Evolutionary conservation across 2,888 invertebrate genomes (phyloP).

Genomic region (Drosophila limbata): DNA sequence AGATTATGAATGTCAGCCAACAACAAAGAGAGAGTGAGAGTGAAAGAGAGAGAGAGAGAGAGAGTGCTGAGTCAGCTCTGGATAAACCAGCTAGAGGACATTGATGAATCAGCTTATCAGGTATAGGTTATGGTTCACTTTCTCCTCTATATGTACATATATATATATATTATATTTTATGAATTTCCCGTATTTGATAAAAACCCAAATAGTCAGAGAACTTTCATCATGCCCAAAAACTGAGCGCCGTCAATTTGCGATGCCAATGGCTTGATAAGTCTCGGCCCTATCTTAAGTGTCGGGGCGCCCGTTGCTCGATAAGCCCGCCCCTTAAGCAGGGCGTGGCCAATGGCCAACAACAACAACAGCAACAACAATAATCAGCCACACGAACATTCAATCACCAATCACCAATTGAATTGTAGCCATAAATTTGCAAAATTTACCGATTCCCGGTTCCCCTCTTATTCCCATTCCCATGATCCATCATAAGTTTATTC

Average conservation of each 20-base stretch:
- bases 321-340: constrained; percentile 16
- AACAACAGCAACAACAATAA: constrained; percentile 24
- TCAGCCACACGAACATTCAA: constrained; percentile 31
- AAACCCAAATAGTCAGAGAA: neutral
- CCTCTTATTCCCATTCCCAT: neutral
- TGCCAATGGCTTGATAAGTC: constrained; percentile 51
- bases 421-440: constrained; percentile 58
- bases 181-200: neutral
- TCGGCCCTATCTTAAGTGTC: constrained; percentile 55
- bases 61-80: constrained; percentile 1
- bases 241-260: constrained; percentile 44
- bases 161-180: constrained; percentile 4
- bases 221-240: constrained; percentile 47
- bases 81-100: neutral
- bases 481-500: neutral
- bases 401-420: constrained; percentile 64
- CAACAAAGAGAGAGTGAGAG: neutral
- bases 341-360: constrained; percentile 19
- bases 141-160: neutral
- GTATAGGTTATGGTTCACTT: constrained; percentile 69
- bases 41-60: neutral
- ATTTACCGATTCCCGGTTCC: neutral
- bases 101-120: constrained; percentile 6
- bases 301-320: constrained; percentile 64
- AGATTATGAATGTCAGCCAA: constrained; percentile 29